phyloP scores from a whole-genome alignment of 23 tunicate genomes.

The Halocynthia roretzi region DNA sequence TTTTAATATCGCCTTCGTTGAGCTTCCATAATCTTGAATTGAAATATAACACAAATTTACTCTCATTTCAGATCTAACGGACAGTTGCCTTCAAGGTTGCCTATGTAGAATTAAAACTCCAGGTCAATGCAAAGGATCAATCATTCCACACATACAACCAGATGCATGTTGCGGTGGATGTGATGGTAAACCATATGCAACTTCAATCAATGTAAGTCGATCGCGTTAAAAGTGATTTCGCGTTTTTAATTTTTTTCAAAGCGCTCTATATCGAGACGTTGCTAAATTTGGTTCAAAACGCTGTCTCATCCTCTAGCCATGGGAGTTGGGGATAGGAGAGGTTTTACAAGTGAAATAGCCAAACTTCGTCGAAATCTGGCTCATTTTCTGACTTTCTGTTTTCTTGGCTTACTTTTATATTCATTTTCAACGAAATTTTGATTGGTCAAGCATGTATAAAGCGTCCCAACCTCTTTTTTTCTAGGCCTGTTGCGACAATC shows the following conservation, averaged over 20 bases:
- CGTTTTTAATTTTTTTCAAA: no score
- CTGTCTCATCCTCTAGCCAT: no score
- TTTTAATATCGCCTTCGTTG: no score
- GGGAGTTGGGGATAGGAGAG: no score
- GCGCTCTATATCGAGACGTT: no score
- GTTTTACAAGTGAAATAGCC: no score
- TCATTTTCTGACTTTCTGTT: neutral
- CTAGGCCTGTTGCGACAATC: slow-evolving; percentile 62
- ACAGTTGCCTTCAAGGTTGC: slow-evolving; percentile 51
- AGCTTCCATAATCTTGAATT: no score
- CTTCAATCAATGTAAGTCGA: slow-evolving; percentile 43
- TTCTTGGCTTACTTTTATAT: neutral
- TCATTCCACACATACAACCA: slow-evolving; percentile 34
- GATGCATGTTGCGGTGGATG: slow-evolving; percentile 83
- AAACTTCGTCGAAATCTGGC: no score
- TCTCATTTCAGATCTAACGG: slow-evolving; percentile 22
- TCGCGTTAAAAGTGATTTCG: no score
- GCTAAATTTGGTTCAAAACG: no score
- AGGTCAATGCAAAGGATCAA: slow-evolving; percentile 26
- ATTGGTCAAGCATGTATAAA: no score
- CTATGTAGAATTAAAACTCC: slow-evolving; percentile 50
- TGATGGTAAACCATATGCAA: slow-evolving; percentile 59
- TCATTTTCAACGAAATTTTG: neutral
- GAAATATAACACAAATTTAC: no score
- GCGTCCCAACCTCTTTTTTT: neutral